Evolutionary conservation across 2,888 invertebrate genomes (phyloP).

Genomic region (Philereme vetulata): DNA sequence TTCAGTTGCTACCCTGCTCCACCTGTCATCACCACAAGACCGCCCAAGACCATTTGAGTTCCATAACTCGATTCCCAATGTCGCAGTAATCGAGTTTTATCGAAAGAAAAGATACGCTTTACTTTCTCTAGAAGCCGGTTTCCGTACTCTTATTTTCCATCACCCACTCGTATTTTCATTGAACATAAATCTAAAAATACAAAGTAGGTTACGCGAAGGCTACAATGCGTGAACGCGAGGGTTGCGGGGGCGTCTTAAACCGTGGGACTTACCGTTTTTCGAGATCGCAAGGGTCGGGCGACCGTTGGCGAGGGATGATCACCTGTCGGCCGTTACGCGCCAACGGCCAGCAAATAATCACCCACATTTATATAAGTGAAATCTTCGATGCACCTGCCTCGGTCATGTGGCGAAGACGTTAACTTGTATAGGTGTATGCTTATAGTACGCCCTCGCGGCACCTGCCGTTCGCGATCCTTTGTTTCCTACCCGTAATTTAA

Average conservation of each 20-base stretch:
- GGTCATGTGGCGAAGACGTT: conserved; percentile 84
- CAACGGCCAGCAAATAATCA: conserved; percentile 80
- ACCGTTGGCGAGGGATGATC: conserved; percentile 79
- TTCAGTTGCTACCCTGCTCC: too few species aligned
- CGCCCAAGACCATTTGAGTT: too few species aligned
- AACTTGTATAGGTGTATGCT: not conserved
- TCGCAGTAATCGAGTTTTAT: not conserved
- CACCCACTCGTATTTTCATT: conserved; percentile 31
- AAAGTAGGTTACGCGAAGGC: conserved; percentile 54
- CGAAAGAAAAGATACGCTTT: not conserved
- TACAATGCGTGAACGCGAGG: conserved; percentile 57
- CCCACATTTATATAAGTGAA: conserved; percentile 79
- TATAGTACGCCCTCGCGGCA: conserved; percentile 53
- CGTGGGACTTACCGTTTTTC: conserved; percentile 81
- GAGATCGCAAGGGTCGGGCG: conserved; percentile 73
- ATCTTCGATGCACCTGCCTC: conserved; percentile 79
- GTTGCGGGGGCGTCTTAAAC: conserved; percentile 68
- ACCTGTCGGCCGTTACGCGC: conserved; percentile 83
- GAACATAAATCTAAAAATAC: conserved; percentile 38
- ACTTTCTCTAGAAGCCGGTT: conserved; percentile 15
- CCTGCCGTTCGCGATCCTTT: conserved; percentile 80
- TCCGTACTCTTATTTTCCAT: conserved; percentile 5
- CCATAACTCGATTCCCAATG: too few species aligned
- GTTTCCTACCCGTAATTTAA: conserved; percentile 79
- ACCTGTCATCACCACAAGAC: too few species aligned